Evolutionary conservation across 1,140 invertebrate species (phyloP).

Genomic region (Eumeta japonica): DNA sequence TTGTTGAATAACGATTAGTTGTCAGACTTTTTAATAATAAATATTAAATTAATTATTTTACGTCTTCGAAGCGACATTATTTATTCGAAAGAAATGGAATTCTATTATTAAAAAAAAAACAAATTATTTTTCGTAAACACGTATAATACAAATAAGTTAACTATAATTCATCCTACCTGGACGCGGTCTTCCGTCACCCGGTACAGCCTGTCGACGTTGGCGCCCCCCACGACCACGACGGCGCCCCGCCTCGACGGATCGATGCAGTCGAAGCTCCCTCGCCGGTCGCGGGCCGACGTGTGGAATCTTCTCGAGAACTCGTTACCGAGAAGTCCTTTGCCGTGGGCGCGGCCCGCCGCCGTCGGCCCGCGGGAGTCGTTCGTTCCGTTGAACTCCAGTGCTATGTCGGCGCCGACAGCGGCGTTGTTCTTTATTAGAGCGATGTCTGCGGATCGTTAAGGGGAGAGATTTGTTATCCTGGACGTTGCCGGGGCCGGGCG

Average conservation of each 20-base stretch:
- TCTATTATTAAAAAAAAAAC: too few relatives aligned
- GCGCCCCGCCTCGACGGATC: conserved; percentile 3
- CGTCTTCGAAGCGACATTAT: too few relatives aligned
- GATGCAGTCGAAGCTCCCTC: conserved; percentile 5
- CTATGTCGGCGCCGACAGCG: conserved; percentile 78
- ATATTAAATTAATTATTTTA: too few relatives aligned
- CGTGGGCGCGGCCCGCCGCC: neutral
- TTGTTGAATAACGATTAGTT: too few relatives aligned
- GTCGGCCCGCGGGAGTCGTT: conserved; percentile 19
- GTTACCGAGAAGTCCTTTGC: too few relatives aligned
- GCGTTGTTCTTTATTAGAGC: conserved; percentile 93
- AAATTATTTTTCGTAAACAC: too few relatives aligned
- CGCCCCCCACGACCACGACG: conserved; percentile 75
- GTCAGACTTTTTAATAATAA: too few relatives aligned
- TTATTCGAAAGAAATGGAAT: too few relatives aligned
- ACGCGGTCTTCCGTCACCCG: conserved; percentile 63
- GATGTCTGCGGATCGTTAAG: conserved; percentile 67
- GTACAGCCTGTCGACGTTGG: conserved; percentile 74
- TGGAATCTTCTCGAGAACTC: conserved; percentile 1
- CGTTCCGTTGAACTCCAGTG: conserved; percentile 62
- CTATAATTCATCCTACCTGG: conserved; percentile 57
- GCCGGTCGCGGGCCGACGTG: conserved; percentile 2
- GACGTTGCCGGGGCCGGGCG: conserved; percentile 21
- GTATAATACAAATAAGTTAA: too few relatives aligned
- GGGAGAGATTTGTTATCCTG: conserved; percentile 36